Base-by-base conservation (phyloP, 2,888 invertebrate species). In the Alcis repandata region DNA sequence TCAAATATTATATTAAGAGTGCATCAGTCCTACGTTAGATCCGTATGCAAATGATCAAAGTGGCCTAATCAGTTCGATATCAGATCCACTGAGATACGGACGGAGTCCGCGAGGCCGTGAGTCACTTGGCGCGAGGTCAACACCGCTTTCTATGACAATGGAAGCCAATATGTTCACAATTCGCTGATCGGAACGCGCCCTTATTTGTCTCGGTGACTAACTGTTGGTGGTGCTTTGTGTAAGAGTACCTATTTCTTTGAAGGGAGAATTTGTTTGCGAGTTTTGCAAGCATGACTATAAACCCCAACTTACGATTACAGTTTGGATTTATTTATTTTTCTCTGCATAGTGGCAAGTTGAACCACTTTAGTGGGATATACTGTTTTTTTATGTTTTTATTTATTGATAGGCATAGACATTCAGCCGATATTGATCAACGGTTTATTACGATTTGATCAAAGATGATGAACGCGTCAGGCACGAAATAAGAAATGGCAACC, bases 91-190 rank as follows among this genome's bases (percentile, higher is more conserved):
- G 43, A 43, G 20, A 43, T 43, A 43, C 11, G 54, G 63, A 73
- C n/a, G n/a, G n/a, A n/a, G 74, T 36, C 36, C 2, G 32, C 68
- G 70, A 69, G 71, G 65, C 65, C 57, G 73, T 84, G 85, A 86
- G 70, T 87, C 86, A 84, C 61, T 57, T 67, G 59, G 38, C 41
- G 54, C 75, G 80, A 84, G 86, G 82, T 83, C 83, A 79, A 73
- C 79, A 77, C 76, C 71, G 74, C 86, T 87, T 86, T 87, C 85
- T 83, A 85, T 77, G 54, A 82, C 80, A 82, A 79, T 78, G 74
- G 73, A 46, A 41, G 32, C 46, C 48, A 38, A 49, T 51, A 51
- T 48, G 32, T 19, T 45, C 38, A 62, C 72, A 74, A 74, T 77
- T 79, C 67, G 74, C 70, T 74, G 77, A 78, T 76, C 71, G 74